Conservation (phyloP, 2,797 vertebrate species). For the Valencia hispanica region DNA sequence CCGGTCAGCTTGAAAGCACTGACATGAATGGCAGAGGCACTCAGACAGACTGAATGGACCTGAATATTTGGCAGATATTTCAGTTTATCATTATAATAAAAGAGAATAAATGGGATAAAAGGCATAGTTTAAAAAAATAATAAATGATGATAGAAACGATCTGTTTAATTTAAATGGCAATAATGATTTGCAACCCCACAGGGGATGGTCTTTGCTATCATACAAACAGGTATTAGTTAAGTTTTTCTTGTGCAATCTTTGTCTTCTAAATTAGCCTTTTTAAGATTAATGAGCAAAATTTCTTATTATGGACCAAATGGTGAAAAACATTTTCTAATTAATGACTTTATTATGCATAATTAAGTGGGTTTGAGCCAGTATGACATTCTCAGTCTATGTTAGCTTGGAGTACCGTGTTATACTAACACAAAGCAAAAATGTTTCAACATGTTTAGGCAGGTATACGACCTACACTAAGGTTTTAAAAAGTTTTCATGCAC, state of each 20-base stretch:
- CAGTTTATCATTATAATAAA: neutral
- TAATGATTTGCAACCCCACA: neutral
- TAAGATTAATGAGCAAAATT: neutral
- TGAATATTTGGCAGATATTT: conserved; percentile 17
- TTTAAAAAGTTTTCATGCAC: neutral
- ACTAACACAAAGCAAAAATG: conserved; percentile 1
- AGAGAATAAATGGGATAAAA: neutral
- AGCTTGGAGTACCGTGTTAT: no score
- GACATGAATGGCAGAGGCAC: conserved; percentile 13
- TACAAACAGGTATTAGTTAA: neutral
- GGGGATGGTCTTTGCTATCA: neutral
- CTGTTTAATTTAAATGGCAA: neutral
- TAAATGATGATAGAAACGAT: neutral
- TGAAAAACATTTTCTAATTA: neutral
- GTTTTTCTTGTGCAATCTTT: neutral
- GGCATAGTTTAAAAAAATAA: neutral
- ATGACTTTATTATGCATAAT: neutral
- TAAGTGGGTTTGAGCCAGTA: neutral
- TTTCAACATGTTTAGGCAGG: neutral
- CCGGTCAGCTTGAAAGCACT: conserved; percentile 48
- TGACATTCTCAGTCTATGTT: neutral
- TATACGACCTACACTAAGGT: neutral
- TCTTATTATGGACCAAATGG: neutral
- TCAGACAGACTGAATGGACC: conserved; percentile 66
- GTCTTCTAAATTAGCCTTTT: neutral